Conservation (phyloP, 2,888 invertebrate genomes). For the Xanthostigma xanthostigma region DNA sequence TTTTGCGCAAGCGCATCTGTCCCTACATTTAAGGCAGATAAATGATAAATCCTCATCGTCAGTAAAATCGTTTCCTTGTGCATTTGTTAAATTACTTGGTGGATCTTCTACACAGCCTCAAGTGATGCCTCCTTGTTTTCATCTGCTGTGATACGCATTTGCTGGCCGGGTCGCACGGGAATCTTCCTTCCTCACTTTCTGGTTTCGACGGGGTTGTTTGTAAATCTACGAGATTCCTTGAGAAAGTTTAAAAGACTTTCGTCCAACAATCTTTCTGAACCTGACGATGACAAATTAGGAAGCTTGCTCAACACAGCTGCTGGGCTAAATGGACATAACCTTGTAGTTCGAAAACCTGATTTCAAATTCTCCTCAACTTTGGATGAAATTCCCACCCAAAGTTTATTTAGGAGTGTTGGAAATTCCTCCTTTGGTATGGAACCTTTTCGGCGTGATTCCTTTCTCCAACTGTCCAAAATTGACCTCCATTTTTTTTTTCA, state of each 20-base stretch:
- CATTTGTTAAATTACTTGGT: too few species aligned
- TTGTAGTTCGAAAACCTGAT: conserved; percentile 11
- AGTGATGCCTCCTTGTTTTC: too few species aligned
- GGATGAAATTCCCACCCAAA: conserved; percentile 4
- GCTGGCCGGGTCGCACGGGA: too few species aligned
- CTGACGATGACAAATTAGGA: neutral
- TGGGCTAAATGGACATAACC: conserved; percentile 1
- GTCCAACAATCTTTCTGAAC: neutral
- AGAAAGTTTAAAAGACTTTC: neutral
- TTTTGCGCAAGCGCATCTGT: too few species aligned
- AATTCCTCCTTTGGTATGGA: conserved; percentile 12
- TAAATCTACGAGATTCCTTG: neutral
- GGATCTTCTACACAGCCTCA: too few species aligned
- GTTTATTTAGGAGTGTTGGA: conserved; percentile 6
- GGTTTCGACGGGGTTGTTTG: too few species aligned
- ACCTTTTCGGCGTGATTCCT: conserved; percentile 7
- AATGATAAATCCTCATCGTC: too few species aligned
- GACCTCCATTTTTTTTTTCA: conserved; percentile 10
- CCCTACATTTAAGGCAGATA: too few species aligned
- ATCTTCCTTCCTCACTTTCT: too few species aligned
- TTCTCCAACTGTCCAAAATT: conserved; percentile 11
- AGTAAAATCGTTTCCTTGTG: too few species aligned
- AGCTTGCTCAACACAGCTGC: neutral
- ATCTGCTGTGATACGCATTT: too few species aligned
- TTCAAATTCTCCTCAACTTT: conserved; percentile 8